Conservation (phyloP, 92 coral and sea anemone genomes). For the Bergia puertoricense region DNA sequence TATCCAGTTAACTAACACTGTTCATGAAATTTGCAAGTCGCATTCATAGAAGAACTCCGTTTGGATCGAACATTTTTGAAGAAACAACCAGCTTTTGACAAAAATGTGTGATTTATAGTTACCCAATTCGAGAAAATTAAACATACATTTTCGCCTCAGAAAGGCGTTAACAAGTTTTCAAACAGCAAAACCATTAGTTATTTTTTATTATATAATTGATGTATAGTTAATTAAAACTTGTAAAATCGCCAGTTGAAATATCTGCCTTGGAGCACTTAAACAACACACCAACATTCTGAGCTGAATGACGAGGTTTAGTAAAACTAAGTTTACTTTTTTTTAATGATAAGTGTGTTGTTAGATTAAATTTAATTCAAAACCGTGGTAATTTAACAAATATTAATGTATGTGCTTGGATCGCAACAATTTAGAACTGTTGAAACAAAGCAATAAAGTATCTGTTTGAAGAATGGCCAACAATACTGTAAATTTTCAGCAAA, state of each 20-base stretch:
- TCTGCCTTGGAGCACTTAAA: neutral
- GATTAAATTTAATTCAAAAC: no score
- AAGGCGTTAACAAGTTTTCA: neutral
- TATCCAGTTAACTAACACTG: no score
- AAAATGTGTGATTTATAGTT: no score
- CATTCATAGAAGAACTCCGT: no score
- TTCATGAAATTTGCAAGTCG: no score
- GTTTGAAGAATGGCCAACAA: neutral
- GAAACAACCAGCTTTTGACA: neutral
- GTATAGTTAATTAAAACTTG: no score
- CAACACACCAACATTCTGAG: neutral
- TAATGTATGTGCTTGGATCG: neutral
- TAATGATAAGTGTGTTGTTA: no score
- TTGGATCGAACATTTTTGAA: no score
- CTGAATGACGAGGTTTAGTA: neutral
- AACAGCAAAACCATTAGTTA: neutral
- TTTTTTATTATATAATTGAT: no score
- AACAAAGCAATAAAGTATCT: neutral
- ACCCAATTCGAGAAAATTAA: no score
- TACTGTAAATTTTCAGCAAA: neutral
- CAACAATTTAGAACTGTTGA: neutral
- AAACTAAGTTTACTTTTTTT: no score
- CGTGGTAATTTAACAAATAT: neutral
- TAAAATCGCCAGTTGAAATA: no score
- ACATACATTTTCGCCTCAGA: neutral